phyloP scores from a whole-genome alignment of 2,888 invertebrate genomes.

The Drosophila niveifrons region DNA sequence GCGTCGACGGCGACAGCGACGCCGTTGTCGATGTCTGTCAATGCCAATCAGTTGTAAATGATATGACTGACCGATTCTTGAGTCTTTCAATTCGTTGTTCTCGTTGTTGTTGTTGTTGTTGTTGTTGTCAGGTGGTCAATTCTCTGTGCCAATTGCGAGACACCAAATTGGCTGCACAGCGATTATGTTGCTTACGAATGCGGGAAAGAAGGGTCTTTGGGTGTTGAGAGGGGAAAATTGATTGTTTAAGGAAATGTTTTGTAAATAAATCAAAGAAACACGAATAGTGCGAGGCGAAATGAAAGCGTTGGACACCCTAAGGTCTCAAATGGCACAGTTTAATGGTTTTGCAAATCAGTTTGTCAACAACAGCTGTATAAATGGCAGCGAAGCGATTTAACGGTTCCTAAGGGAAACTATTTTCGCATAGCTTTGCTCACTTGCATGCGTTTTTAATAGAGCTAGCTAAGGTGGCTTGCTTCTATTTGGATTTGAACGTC shows the following conservation, averaged over 20 bases:
- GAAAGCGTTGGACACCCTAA: slow-evolving; percentile 1
- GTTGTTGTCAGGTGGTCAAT: slow-evolving; percentile 49
- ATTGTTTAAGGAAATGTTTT: slow-evolving; percentile 47
- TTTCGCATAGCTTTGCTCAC: not conserved
- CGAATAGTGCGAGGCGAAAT: slow-evolving; percentile 1
- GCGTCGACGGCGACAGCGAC: slow-evolving; percentile 57
- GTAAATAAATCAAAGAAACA: slow-evolving; percentile 47
- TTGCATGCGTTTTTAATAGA: not conserved
- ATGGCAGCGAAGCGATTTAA: slow-evolving; percentile 1
- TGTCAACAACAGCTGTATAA: slow-evolving; percentile 16
- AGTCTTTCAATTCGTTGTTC: slow-evolving; percentile 30
- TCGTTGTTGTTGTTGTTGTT: slow-evolving; percentile 17
- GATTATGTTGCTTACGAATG: not conserved
- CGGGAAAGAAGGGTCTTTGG: not conserved
- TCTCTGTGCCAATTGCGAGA: slow-evolving; percentile 44
- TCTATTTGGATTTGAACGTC: not conserved
- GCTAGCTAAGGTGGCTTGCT: not conserved
- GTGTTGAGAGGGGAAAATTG: slow-evolving; percentile 24
- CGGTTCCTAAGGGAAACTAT: not conserved
- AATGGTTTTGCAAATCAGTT: slow-evolving; percentile 29
- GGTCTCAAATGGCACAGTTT: slow-evolving; percentile 6
- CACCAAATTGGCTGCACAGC: slow-evolving; percentile 38
- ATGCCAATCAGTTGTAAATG: slow-evolving; percentile 74
- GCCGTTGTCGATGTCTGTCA: slow-evolving; percentile 65
- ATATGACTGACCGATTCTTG: slow-evolving; percentile 75